Conservation (phyloP, 2,888 invertebrate species). For the Lydus trimaculatus region DNA sequence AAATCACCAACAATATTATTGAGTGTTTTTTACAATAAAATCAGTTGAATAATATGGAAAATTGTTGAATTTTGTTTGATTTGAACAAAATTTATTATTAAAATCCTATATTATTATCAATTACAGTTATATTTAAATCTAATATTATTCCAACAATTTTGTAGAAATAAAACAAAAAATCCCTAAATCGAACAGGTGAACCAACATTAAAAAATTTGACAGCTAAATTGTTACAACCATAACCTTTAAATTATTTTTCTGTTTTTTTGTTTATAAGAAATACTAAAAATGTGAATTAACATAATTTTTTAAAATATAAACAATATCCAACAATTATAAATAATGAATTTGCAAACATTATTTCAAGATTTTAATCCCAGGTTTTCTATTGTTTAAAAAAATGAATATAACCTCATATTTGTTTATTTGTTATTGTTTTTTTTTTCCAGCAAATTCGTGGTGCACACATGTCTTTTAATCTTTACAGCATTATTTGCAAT, state of each 20-base stretch:
- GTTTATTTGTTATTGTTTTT: slow-evolving; percentile 55
- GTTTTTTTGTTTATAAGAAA: background rate
- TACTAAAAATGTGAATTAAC: background rate
- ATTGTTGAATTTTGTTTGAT: no score
- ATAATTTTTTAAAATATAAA: slow-evolving; percentile 13
- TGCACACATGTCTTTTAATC: slow-evolving; percentile 89
- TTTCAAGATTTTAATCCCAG: slow-evolving; percentile 94
- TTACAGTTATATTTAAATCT: no score
- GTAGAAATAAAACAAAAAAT: background rate
- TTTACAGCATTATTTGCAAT: slow-evolving; percentile 92
- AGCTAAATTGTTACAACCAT: background rate
- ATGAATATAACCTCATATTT: slow-evolving; percentile 20
- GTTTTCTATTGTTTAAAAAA: slow-evolving; percentile 58
- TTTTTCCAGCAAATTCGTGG: slow-evolving; percentile 97
- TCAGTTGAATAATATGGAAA: no score
- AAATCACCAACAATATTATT: no score
- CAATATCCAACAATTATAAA: slow-evolving; percentile 41
- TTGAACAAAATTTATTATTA: no score
- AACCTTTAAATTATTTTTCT: background rate
- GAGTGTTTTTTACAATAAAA: no score
- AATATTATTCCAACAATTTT: no score
- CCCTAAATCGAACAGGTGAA: background rate
- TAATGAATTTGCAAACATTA: slow-evolving; percentile 87
- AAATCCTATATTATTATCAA: no score
- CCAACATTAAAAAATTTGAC: background rate